Evolutionary conservation across 1,140 invertebrate genomes (phyloP).

Genomic region (Camponotus pennsylvanicus): DNA sequence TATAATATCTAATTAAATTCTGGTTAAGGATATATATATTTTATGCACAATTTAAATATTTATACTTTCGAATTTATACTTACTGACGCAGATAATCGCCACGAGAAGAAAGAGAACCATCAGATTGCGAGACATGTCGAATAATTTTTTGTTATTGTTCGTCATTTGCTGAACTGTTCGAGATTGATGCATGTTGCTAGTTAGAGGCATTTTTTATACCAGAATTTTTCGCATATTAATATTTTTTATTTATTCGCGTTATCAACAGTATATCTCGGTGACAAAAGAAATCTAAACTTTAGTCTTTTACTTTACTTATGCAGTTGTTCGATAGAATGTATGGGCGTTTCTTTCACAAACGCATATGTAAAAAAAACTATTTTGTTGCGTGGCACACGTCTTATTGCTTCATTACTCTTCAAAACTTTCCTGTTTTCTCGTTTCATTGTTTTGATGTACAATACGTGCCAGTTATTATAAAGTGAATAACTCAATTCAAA

Average conservation of each 20-base stretch:
- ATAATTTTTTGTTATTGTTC: background rate
- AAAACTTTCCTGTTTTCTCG: background rate
- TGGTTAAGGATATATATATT: background rate
- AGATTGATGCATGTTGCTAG: background rate
- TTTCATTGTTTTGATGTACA: background rate
- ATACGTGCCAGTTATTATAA: background rate
- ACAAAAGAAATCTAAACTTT: conserved; percentile 4
- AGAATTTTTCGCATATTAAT: background rate
- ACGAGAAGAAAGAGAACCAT: conserved; percentile 4
- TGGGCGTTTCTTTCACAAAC: too few species aligned
- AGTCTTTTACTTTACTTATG: background rate
- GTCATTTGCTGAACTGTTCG: background rate
- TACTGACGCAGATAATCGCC: background rate
- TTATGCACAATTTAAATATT: background rate
- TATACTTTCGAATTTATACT: background rate
- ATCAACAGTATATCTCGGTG: too few species aligned
- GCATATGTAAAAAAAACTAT: background rate
- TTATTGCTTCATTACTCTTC: background rate
- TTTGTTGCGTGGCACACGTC: background rate
- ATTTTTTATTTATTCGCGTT: background rate
- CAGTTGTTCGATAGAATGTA: background rate
- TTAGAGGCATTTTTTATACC: background rate
- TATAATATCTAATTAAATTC: background rate
- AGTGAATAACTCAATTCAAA: background rate
- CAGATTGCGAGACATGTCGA: conserved; percentile 17